These are phyloP conservation scores for Aramus guarauna DNA, from an alignment of 2,113 vertebrate species.

Conservation along the genomic window DNA sequence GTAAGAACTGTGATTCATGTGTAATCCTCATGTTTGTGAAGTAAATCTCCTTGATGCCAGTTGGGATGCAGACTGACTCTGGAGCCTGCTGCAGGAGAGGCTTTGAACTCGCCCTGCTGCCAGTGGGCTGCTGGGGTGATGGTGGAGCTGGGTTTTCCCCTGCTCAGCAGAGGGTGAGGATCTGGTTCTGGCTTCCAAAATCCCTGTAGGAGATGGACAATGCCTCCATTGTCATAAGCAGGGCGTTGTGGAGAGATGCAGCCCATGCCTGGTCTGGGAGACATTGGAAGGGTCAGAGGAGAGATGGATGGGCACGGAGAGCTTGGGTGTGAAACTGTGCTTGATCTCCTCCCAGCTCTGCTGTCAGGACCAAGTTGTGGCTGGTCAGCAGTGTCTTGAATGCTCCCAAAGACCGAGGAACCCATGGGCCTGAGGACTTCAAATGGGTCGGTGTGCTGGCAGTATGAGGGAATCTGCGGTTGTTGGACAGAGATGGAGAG, in stretches of 20 bases:
- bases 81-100: neutral
- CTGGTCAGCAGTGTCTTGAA: neutral
- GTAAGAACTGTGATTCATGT: neutral
- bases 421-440: neutral
- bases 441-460: neutral
- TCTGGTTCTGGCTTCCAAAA: neutral
- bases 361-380: neutral
- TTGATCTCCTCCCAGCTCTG: neutral
- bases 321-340: accelerated
- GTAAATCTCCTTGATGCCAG: neutral
- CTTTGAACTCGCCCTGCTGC: neutral
- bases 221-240: neutral
- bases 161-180: neutral
- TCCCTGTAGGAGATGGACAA: neutral
- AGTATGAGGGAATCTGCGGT: neutral
- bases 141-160: neutral
- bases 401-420: neutral
- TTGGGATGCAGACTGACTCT: neutral
- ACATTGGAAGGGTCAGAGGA: neutral
- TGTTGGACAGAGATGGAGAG: neutral
- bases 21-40: neutral
- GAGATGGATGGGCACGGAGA: accelerated
- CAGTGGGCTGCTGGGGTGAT: neutral
- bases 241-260: neutral
- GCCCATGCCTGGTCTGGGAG: neutral